Evolutionary conservation across 2,797 vertebrate genomes (phyloP), one percentile per base, ranked within the genome.

Genomic region (Dromococcyx pavoninus): DNA sequence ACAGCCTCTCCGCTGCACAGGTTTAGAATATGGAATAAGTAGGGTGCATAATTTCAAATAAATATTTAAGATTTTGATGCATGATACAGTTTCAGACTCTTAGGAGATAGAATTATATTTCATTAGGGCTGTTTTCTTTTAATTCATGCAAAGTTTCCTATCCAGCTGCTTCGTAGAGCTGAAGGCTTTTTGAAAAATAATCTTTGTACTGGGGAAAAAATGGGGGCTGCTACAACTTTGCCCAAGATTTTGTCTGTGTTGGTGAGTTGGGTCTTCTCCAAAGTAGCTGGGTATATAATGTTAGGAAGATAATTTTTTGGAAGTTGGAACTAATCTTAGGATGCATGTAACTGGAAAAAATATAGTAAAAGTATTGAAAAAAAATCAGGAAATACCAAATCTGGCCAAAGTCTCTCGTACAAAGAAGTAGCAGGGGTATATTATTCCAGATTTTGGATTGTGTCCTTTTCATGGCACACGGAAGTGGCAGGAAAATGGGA

Each of bases 1-100:
- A 96, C 88, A 91, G 95, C 74, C 92, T 87, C 92, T 96, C 97
- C 88, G 91, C 91, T 95, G 92, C 95, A 96, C 94, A 91, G 92
- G 94, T 96, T 96, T 97, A 94, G 95, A 96, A 97, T 97, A 97
- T 96, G 96, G 95, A 98, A 98, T 98, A 97, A 97, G 91, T 97
- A 98, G 97, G 97, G 96, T 97, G 96, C 96, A 96, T 98, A 97
- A 95, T 97, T 97, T 95, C 95, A 97, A 97, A 98, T 98, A 98
- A 98, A 98, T 98, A 98, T 98, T 98, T 98, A 97, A 98, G 97
- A 93, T 96, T 97, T 97, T 91, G 89, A 95, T 97, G 95, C 57
- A 3, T 91, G 95, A 97, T 97, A 94, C 50, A 4, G 87, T 95
- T 96, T 97, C 94, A 96, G 96, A 95, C 93, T 97, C 96, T 93